phyloP scores from a whole-genome alignment of 2,797 vertebrate genomes.

The Sebastes nivosus region DNA sequence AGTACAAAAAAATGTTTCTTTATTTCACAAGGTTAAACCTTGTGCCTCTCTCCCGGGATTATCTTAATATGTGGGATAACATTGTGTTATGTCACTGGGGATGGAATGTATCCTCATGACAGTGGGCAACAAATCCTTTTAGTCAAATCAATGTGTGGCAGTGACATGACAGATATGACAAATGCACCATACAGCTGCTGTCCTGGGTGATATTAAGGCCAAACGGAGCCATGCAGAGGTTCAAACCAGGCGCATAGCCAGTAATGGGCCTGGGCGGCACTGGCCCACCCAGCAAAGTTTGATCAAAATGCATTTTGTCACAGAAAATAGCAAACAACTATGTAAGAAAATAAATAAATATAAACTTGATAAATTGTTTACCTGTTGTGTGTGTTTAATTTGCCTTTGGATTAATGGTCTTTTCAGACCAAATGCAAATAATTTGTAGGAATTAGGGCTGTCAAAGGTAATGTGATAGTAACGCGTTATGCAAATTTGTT shows the following conservation, averaged over 20 bases:
- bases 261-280: not conserved
- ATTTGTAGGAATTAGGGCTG: not conserved
- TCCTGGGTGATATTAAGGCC: not conserved
- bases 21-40: conserved; percentile 72
- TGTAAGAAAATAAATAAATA: not conserved
- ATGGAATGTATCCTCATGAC: conserved; percentile 68
- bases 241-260: not conserved
- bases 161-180: conserved; percentile 58
- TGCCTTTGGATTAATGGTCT: too few species aligned
- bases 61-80: conserved; percentile 75
- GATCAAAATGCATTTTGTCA: not conserved
- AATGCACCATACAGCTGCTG: conserved; percentile 38
- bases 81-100: conserved; percentile 71
- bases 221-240: not conserved
- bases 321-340: not conserved
- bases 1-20: conserved; percentile 51
- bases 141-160: conserved; percentile 70
- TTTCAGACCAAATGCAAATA: too few species aligned
- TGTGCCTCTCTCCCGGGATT: conserved; percentile 62
- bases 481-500: not conserved
- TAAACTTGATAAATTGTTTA: not conserved
- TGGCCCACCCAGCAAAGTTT: not conserved
- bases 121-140: conserved; percentile 74
- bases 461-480: not conserved
- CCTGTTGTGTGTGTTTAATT: too few species aligned